These are phyloP conservation scores for Acanthis flammea DNA, from an alignment of 2,797 vertebrate genomes.

Conservation along the genomic window DNA sequence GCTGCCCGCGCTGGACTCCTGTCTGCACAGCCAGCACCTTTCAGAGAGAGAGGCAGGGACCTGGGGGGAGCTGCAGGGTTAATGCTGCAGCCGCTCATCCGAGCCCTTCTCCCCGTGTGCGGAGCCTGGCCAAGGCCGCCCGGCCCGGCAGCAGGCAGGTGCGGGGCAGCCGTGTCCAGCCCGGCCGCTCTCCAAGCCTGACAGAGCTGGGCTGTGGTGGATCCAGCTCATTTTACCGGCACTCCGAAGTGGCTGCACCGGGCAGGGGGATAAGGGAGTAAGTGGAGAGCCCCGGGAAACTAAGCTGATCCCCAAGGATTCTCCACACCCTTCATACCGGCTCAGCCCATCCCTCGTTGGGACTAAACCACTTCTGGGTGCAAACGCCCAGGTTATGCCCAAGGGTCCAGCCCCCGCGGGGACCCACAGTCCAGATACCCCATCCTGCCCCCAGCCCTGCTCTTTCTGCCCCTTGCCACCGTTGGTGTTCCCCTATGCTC, in stretches of 20 bases:
- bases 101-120: not conserved
- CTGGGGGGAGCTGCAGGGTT: not conserved
- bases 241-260: not conserved
- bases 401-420: accelerated
- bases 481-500: not conserved
- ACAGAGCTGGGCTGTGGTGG: accelerated
- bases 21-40: not conserved
- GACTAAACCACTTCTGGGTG: not conserved
- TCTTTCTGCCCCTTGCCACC: not conserved
- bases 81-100: not conserved
- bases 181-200: accelerated
- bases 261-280: accelerated
- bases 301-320: not conserved
- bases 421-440: not conserved
- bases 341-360: not conserved
- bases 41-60: not conserved
- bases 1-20: not conserved
- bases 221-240: accelerated
- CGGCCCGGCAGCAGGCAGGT: not conserved
- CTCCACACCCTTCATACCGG: accelerated
- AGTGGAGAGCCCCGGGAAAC: not conserved
- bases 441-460: not conserved
- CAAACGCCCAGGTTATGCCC: accelerated
- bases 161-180: accelerated
- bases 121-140: not conserved